phyloP scores from a whole-genome alignment of 2,888 invertebrate genomes.

The Thumatha senex region DNA sequence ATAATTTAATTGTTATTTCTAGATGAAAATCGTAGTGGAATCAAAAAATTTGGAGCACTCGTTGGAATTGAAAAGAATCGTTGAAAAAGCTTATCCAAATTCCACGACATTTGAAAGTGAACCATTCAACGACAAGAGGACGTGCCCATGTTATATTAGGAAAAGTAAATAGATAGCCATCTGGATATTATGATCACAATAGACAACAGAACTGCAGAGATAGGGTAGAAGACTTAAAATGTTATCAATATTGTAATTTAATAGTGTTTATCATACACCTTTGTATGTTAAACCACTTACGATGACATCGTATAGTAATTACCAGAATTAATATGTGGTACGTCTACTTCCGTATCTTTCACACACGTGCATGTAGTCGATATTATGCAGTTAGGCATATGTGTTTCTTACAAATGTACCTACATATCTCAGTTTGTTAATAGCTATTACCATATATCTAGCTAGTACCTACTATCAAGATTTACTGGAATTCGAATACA shows the following conservation, averaged over 20 bases:
- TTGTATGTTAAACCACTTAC: too few relatives aligned
- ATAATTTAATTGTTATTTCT: constrained; percentile 29
- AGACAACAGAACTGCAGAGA: not conserved
- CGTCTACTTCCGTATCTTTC: too few relatives aligned
- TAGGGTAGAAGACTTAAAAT: not conserved
- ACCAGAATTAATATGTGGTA: too few relatives aligned
- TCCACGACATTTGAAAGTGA: constrained; percentile 61
- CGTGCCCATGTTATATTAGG: constrained; percentile 64
- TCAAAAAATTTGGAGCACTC: constrained; percentile 91
- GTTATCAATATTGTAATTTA: not conserved
- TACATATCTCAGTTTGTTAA: too few relatives aligned
- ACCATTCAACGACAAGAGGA: constrained; percentile 64
- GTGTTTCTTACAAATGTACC: too few relatives aligned
- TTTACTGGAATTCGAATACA: too few relatives aligned
- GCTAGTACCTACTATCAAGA: too few relatives aligned
- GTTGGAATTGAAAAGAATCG: constrained; percentile 63
- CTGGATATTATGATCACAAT: constrained; percentile 1
- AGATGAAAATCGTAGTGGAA: constrained; percentile 93
- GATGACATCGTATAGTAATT: too few relatives aligned
- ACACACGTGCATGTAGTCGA: too few relatives aligned
- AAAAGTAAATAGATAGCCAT: constrained; percentile 22
- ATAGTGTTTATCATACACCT: too few relatives aligned
- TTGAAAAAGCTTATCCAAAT: constrained; percentile 62
- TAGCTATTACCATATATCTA: too few relatives aligned
- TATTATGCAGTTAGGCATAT: too few relatives aligned